Evolutionary conservation across 2,888 invertebrate species (phyloP), one percentile per base, ranked within the genome.

Genomic region (Platycnemis pennipes): DNA sequence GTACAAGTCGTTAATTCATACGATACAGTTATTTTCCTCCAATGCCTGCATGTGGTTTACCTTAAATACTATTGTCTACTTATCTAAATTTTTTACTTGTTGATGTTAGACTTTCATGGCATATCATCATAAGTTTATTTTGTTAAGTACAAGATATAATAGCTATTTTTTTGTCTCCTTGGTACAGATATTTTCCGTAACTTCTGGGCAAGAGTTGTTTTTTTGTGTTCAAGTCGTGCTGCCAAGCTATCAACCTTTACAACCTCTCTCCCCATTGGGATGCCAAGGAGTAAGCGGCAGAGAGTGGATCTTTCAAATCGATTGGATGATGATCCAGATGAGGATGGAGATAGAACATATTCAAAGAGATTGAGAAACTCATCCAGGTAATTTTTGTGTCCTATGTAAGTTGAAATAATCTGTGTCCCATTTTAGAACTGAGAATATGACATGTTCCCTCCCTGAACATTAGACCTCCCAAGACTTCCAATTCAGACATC

Each of bases 241-340:
- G 63, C 91, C 63, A 91, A 16, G 45, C 91, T 91, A 69, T 91
- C 91, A 56, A 44, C 63, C 69, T 44, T 63, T 91, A 44, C 91
- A 56, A 91, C 56, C 42, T 91, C 44, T 13, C 91, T 44, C 44
- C 63, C 69, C 13, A 69, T 91, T 91, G 91, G 91, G 91, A 91
- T 91, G 91, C 91, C 91, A 91, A 91, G 91, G 63, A 91, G 91
- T 91, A 91, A 91, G 91, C 91, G 91, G 63, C 91, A 91, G 69
- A 91, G 91, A 63, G 91, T 91, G 44, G 91, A 91, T 63, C 53
- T 91, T 44, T 91, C 91, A 44, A 91, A 53, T 53, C 91, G 69
- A 63, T 91, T 91, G 91, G 91, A 91, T 69, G 91, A 91, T 91
- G 91, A 91, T 37, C 91, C 91, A 37, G 91, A 91, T 63, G 91